These are phyloP conservation scores for Scleropages formosus DNA, from an alignment of 2,797 vertebrate species.

Conservation along the genomic window DNA sequence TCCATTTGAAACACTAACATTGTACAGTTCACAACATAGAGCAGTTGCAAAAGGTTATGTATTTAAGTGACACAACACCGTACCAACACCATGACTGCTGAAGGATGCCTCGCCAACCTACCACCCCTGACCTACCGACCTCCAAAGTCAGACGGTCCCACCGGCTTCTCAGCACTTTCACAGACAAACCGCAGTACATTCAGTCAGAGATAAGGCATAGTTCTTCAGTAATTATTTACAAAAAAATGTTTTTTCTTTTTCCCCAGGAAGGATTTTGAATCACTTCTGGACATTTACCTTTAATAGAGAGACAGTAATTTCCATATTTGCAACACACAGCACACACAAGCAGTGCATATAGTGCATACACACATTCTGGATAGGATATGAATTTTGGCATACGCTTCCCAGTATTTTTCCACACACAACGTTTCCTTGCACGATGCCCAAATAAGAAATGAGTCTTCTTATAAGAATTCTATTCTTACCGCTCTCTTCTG, in stretches of 20 bases:
- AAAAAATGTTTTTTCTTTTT: slow-evolving; percentile 1
- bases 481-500: too few relatives aligned
- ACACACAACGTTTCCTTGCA: slow-evolving; percentile 7
- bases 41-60: slow-evolving; percentile 60
- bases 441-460: slow-evolving; percentile 20
- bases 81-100: slow-evolving; percentile 32
- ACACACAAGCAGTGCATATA: not conserved
- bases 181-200: slow-evolving; percentile 65
- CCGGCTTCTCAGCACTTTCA: slow-evolving; percentile 25
- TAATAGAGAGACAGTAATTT: slow-evolving; percentile 1
- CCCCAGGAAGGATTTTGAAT: not conserved
- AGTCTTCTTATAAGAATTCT: too few relatives aligned
- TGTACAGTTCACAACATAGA: slow-evolving; percentile 48
- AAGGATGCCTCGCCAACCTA: slow-evolving; percentile 17
- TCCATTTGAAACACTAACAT: slow-evolving; percentile 51
- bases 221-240: slow-evolving; percentile 59
- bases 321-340: slow-evolving; percentile 3
- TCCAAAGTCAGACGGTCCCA: not conserved
- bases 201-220: slow-evolving; percentile 75
- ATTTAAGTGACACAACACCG: not conserved
- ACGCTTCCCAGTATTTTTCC: not conserved
- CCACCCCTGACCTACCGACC: not conserved
- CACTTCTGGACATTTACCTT: not conserved
- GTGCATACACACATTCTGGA: not conserved
- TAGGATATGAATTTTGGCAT: not conserved